A percentile compares a stretch with the other conserved stretches of the same genome.
phyloP scores from a whole-genome alignment of 30 jellyfish, hydroid and myxozoan species.

The Aurelia coerulea region DNA sequence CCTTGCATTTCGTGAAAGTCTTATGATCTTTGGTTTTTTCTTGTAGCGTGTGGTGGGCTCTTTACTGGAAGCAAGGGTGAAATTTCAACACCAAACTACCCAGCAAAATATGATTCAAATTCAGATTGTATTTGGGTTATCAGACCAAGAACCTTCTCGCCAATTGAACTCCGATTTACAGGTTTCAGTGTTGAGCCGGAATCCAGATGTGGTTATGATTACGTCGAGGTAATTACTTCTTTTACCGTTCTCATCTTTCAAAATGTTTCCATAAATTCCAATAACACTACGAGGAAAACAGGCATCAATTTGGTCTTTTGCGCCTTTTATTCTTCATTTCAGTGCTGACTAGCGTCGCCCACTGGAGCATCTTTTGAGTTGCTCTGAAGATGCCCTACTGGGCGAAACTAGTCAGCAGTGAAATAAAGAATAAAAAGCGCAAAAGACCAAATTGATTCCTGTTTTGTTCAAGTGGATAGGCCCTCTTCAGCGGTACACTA shows the following conservation, averaged over 20 bases:
- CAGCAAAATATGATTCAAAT: constrained; percentile 48
- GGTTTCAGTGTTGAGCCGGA: constrained; percentile 58
- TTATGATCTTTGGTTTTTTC: not conserved
- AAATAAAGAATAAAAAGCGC: too few relatives aligned
- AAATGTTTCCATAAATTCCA: not conserved
- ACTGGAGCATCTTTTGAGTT: too few relatives aligned
- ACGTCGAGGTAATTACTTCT: constrained; percentile 40
- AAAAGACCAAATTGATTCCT: too few relatives aligned
- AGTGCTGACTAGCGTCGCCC: too few relatives aligned
- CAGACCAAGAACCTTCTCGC: constrained; percentile 21
- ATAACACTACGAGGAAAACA: too few relatives aligned
- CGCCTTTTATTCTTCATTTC: too few relatives aligned
- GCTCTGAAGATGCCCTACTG: too few relatives aligned
- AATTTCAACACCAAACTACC: constrained; percentile 74
- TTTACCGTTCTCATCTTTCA: not conserved
- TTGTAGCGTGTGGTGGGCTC: constrained; percentile 74
- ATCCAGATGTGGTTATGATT: constrained; percentile 77
- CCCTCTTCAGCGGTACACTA: too few relatives aligned
- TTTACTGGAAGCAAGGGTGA: constrained; percentile 52
- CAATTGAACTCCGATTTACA: constrained; percentile 41
- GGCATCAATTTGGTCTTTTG: too few relatives aligned
- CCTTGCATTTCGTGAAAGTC: too few relatives aligned
- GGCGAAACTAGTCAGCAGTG: too few relatives aligned
- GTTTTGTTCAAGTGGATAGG: too few relatives aligned
- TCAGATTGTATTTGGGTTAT: constrained; percentile 68